Evolutionary conservation across 2,888 invertebrate genomes (phyloP).

Genomic region (Graphium colonna): DNA sequence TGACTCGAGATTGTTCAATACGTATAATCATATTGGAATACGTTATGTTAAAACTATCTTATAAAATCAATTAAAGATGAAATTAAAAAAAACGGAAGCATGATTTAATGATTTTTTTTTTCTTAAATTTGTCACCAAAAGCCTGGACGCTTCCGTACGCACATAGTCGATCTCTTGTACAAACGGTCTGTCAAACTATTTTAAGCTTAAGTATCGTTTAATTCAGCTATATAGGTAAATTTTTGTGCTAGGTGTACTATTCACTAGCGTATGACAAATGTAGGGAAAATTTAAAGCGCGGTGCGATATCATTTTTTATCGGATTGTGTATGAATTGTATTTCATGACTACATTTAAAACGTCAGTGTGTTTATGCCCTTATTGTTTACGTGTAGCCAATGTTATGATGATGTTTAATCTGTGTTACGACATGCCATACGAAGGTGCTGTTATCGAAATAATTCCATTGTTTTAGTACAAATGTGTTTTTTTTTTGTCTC

Average conservation of each 20-base stretch:
- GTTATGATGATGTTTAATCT: constrained; percentile 16
- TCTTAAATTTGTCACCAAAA: constrained; percentile 12
- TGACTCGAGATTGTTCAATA: constrained; percentile 1
- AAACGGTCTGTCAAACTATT: constrained; percentile 39
- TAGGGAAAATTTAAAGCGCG: not conserved
- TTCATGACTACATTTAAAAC: not conserved
- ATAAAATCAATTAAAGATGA: too few relatives aligned
- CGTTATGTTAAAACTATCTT: too few relatives aligned
- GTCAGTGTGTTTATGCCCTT: constrained; percentile 4
- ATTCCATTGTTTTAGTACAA: constrained; percentile 60
- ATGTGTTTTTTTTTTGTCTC: constrained; percentile 39
- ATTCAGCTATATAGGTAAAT: constrained; percentile 30
- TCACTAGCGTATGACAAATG: constrained; percentile 22
- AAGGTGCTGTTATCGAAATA: constrained; percentile 55
- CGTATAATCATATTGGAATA: not conserved
- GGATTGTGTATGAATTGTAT: too few relatives aligned
- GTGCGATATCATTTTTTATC: too few relatives aligned
- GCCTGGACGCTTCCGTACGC: constrained; percentile 45
- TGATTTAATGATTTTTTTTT: constrained; percentile 1
- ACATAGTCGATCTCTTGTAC: constrained; percentile 54
- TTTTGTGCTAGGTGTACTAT: constrained; percentile 27
- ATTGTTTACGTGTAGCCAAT: constrained; percentile 7
- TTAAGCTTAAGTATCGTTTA: constrained; percentile 37
- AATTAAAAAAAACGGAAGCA: too few relatives aligned
- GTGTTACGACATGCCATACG: constrained; percentile 42